Evolutionary conservation across 2,113 vertebrate species (phyloP), one percentile per base, ranked within the genome.

Genomic region (Cathartes aura): DNA sequence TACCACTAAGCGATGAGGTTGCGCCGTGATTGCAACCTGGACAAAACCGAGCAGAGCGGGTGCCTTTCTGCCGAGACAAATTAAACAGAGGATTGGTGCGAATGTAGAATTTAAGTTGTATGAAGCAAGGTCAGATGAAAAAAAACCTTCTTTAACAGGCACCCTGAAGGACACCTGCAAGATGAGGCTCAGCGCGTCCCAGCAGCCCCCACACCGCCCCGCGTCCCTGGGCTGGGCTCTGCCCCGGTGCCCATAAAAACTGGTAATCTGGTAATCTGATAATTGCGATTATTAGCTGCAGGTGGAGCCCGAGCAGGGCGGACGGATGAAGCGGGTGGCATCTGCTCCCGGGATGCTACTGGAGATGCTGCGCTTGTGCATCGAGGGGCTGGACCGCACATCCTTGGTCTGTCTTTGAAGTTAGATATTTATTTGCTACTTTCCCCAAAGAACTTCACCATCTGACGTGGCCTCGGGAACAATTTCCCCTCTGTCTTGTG

Each of bases 61-160:
- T 5, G 6, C 20, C 56, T 59, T 55, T 67, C 43, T 64, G 64
- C 56, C 8, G 66, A 63, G 79, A 11, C 20, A 43, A 3, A 23
- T 15, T 1, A 52, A 26, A 36, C 10, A 0, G 1, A 2, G 52
- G 6, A 4, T 0, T 2, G 11, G 7, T 6, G 55, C 1, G 21
- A 67, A 15, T 1, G 4, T 2, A 4, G 34, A 20, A 36, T n/a
- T 38, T 17, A 18, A 6, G 27, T 12, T 8, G 8, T 0, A 0
- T 2, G 47, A 66, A 29, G 17, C 17, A 16, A 59, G 48, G 60
- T 19, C 26, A 8, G 70, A 5, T 22, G 2, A 38, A 36, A 53
- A 40, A 45, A 45, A 22, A 2, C 1, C 1, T 14, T 53, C 53
- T 73, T 59, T 38, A 38, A 22, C 2, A 5, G 66, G 23, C 10